phyloP scores from a whole-genome alignment of 1,140 invertebrate species.

The Eriocheir sinensis region DNA sequence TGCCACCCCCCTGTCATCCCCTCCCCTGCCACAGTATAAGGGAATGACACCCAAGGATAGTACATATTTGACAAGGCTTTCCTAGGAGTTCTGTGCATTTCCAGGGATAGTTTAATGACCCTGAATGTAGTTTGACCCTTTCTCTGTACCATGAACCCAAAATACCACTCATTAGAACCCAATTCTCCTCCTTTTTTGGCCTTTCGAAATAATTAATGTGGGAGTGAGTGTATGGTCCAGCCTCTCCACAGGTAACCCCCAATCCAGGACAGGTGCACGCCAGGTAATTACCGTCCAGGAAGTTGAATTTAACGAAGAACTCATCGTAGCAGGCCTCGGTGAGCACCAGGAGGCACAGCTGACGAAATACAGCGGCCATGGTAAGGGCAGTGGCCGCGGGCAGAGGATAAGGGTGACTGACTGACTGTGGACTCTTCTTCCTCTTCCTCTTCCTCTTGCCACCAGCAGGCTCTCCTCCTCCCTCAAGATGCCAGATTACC shows the following conservation, averaged over 20 bases:
- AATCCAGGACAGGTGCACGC: neutral
- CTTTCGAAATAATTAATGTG: no score
- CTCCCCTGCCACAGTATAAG: no score
- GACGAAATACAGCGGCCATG: slow-evolving; percentile 59
- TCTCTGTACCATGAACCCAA: no score
- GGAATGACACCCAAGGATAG: no score
- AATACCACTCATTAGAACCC: no score
- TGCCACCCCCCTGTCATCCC: no score
- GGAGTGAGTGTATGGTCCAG: no score
- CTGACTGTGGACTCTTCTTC: neutral
- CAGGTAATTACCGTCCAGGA: slow-evolving; percentile 55
- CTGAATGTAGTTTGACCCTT: no score
- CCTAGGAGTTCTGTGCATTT: no score
- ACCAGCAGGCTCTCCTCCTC: neutral
- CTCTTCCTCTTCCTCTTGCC: neutral
- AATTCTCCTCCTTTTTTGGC: no score
- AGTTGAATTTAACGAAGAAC: slow-evolving; percentile 71
- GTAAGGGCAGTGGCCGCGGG: neutral
- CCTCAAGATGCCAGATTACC: neutral
- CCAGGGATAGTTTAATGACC: no score
- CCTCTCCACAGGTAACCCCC: neutral
- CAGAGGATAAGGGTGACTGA: neutral
- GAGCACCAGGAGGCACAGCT: slow-evolving; percentile 63
- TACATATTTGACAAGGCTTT: no score
- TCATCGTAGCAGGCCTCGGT: slow-evolving; percentile 67